Conservation (phyloP, 2,113 vertebrate genomes). For the Trachemys scripta region DNA sequence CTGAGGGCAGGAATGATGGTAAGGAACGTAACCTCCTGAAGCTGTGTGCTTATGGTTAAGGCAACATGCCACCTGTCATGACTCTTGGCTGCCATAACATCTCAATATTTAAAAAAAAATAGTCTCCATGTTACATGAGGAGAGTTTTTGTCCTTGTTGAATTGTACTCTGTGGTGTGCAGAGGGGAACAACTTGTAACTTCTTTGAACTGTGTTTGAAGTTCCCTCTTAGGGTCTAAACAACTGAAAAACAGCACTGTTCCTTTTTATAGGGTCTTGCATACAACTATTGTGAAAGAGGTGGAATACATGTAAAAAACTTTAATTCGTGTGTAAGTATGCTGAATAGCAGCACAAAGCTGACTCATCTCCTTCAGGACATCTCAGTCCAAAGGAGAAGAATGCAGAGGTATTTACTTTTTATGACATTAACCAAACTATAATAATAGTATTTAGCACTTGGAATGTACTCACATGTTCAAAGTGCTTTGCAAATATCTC, state of each 20-base stretch:
- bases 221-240: neutral
- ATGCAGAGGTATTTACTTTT: neutral
- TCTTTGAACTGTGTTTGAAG: neutral
- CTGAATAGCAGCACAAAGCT: neutral
- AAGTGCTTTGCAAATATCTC: neutral
- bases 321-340: fast-evolving
- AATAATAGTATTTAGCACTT: neutral
- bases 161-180: fast-evolving
- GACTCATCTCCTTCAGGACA: neutral
- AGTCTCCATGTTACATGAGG: slow-evolving; percentile 23
- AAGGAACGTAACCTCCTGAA: neutral
- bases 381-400: neutral
- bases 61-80: slow-evolving; percentile 48
- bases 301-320: neutral
- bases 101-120: slow-evolving; percentile 57
- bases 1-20: neutral
- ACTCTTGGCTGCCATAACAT: slow-evolving; percentile 21
- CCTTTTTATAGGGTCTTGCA: neutral
- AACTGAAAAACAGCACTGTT: neutral
- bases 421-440: neutral
- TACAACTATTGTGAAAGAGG: neutral
- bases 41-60: neutral
- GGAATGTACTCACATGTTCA: fast-evolving
- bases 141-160: slow-evolving; percentile 39
- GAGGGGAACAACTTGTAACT: neutral